Evolutionary conservation across 2,113 vertebrate species (phyloP).

Genomic region (Circaetus gallicus): DNA sequence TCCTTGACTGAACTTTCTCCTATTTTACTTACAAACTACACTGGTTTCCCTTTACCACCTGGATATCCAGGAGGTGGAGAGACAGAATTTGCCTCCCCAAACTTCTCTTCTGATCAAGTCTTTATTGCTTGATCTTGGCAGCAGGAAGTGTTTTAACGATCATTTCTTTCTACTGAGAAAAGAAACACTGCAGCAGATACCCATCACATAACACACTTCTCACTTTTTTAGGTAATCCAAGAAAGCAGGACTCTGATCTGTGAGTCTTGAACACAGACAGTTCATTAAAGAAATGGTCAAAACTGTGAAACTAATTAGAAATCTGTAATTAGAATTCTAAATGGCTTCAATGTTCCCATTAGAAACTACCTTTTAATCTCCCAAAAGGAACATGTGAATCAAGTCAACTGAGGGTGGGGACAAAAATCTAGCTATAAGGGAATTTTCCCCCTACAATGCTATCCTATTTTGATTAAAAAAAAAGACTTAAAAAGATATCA

Average conservation of each 20-base stretch:
- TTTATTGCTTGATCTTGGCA: not conserved
- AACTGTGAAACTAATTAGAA: too few species aligned
- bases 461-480: not conserved
- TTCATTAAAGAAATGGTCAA: too few species aligned
- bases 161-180: not conserved
- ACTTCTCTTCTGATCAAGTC: not conserved
- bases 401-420: not conserved
- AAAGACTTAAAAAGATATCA: not conserved
- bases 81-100: not conserved
- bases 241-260: too few species aligned
- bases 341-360: too few species aligned
- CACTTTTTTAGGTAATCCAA: too few species aligned
- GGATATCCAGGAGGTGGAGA: not conserved
- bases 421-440: not conserved
- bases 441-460: not conserved
- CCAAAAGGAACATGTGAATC: not conserved
- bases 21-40: not conserved
- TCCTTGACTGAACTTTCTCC: not conserved
- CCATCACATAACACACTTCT: not conserved
- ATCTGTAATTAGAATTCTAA: too few species aligned
- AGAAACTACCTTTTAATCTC: not conserved
- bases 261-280: too few species aligned
- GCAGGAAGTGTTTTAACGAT: not conserved
- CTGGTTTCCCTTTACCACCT: not conserved
- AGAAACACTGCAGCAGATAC: not conserved